Base-by-base conservation (phyloP, 2,888 invertebrate genomes). In the Allolobophora icterica region DNA sequence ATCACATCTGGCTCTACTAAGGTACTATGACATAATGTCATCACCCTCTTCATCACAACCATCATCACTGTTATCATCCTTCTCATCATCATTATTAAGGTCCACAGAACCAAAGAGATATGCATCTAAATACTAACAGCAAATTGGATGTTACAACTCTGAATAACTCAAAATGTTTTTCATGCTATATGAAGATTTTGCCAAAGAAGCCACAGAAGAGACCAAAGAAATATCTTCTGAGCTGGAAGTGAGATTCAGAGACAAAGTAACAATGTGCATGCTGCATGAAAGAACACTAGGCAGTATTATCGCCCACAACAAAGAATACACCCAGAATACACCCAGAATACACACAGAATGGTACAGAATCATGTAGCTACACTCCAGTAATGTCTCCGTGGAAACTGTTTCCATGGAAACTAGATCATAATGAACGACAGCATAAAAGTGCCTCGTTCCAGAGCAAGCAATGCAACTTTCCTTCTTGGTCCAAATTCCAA, bases 331-430 rank as follows among this genome's bases (percentile, higher is more conserved):
- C 5, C 13, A 17, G 42, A 42, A 42, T 13, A 40, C 40, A 40
- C 40, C 8, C 40, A 40, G 40, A 17, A 42, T 15, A 42, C 42
- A 42, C 52, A 52, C 5, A 52, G 52, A 24, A 52, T 8, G 71
- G 17, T 8, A 71, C 71, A n/a, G 30, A 71, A 71, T n/a, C 71
- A 71, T 71, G 71, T 71, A n/a, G 71, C 71, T 71, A 71, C n/a
- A 71, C 71, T 11, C 1, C 17, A 71, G 30, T 52, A 71, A 71
- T 71, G 71, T 71, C 71, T 71, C n/a, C 11, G 11, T 11, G n/a
- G 71, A 71, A 71, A 71, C 71, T n/a, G n/a, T 71, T n/a, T 71
- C 71, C 71, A 71, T n/a, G n/a, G 71, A n/a, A 71, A 71, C n/a
- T 71, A n/a, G n/a, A 71, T 71, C 30, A 71, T 71, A 71, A 71